These are phyloP conservation scores for Maniola hyperantus DNA, from an alignment of 2,888 invertebrate species.

Conservation along the genomic window DNA sequence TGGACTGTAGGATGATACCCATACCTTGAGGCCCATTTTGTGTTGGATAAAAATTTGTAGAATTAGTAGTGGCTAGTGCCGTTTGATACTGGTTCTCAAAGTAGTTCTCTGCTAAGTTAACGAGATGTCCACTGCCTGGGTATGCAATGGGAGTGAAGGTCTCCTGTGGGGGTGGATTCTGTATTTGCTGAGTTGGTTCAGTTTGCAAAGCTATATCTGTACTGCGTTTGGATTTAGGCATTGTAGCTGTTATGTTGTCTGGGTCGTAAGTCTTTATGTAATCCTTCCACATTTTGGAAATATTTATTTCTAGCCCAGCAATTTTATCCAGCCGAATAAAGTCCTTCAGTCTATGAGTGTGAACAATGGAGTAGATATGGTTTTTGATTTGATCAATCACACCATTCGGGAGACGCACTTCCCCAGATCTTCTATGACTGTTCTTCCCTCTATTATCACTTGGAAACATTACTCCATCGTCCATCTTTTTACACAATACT, in stretches of 20 bases:
- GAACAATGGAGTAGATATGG: slow-evolving; percentile 79
- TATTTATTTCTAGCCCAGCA: slow-evolving; percentile 81
- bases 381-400: slow-evolving; percentile 80
- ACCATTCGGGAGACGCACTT: slow-evolving; percentile 75
- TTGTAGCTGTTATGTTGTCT: slow-evolving; percentile 74
- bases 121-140: slow-evolving; percentile 74
- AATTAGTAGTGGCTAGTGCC: slow-evolving; percentile 56
- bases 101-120: slow-evolving; percentile 78
- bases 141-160: slow-evolving; percentile 66
- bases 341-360: slow-evolving; percentile 77
- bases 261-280: slow-evolving; percentile 81
- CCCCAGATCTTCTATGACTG: slow-evolving; percentile 77
- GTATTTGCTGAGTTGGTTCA: slow-evolving; percentile 49
- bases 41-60: slow-evolving; percentile 74
- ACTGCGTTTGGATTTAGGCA: slow-evolving; percentile 75
- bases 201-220: slow-evolving; percentile 55
- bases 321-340: slow-evolving; percentile 80
- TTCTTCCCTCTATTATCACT: slow-evolving; percentile 82
- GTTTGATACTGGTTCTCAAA: slow-evolving; percentile 78
- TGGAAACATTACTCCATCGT: slow-evolving; percentile 82
- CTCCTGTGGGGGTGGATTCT: slow-evolving; percentile 57
- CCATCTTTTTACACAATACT: slow-evolving; percentile 82
- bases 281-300: slow-evolving; percentile 83
- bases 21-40: slow-evolving; percentile 70
- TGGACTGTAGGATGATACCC: slow-evolving; percentile 71